A percentile compares a stretch with the other conserved stretches of the same genome.
Evolutionary conservation across 2,888 invertebrate species (phyloP).

Genomic region (Euplagia quadripunctaria): DNA sequence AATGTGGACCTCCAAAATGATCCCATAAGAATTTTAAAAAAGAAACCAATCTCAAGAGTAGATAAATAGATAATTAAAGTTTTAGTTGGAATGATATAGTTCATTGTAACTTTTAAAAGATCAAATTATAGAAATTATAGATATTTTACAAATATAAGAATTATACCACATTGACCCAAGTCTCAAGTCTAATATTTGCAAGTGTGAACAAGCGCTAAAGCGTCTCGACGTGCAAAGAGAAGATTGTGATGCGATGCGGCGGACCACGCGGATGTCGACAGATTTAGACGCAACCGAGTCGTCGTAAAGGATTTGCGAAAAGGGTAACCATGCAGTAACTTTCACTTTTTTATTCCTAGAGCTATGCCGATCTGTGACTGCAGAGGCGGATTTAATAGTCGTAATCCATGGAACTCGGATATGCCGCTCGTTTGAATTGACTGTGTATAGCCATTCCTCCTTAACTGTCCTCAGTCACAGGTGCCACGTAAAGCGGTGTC

Average conservation of each 20-base stretch:
- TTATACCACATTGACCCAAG: background rate
- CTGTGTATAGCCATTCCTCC: background rate
- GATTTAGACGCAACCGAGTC: constrained; percentile 69
- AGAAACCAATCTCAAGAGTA: too few relatives aligned
- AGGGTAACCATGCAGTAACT: constrained; percentile 41
- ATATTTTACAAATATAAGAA: background rate
- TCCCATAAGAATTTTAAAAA: too few relatives aligned
- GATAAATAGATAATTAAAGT: too few relatives aligned
- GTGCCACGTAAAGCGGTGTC: too few relatives aligned
- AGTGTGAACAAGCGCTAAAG: constrained; percentile 44
- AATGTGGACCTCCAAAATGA: too few relatives aligned
- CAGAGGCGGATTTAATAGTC: background rate
- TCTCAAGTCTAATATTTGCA: constrained; percentile 43
- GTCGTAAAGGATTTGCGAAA: constrained; percentile 58
- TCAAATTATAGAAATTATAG: background rate
- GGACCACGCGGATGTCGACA: constrained; percentile 76
- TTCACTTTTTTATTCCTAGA: constrained; percentile 19
- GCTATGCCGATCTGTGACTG: background rate
- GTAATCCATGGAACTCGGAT: background rate
- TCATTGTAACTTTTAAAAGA: too few relatives aligned
- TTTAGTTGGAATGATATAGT: too few relatives aligned
- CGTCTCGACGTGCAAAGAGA: constrained; percentile 66
- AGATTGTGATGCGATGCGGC: constrained; percentile 47
- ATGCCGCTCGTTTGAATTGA: background rate
- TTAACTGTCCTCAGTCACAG: background rate